Conservation (phyloP, 2,888 invertebrate genomes). For the Hanleya hanleyi region DNA sequence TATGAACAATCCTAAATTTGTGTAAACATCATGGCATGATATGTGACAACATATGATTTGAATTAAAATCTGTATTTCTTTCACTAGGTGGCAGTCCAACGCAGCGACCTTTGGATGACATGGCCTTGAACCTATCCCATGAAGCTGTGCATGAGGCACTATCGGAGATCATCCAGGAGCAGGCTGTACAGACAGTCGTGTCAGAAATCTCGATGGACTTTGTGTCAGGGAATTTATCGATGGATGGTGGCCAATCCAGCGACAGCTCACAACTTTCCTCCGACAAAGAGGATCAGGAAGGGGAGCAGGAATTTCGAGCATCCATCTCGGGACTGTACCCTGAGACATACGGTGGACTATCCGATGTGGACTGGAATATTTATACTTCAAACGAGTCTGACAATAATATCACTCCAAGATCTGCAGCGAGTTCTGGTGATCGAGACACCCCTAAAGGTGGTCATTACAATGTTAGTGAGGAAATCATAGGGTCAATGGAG, state of each 20-base stretch:
- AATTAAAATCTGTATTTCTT: not conserved
- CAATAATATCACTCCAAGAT: constrained; percentile 54
- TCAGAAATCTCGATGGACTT: constrained; percentile 63
- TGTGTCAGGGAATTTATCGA: constrained; percentile 51
- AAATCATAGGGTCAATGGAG: no score
- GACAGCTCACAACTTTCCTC: constrained; percentile 24
- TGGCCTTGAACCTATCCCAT: not conserved
- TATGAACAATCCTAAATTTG: no score
- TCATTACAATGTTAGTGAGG: no score
- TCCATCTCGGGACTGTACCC: constrained; percentile 56
- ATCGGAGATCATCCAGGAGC: not conserved
- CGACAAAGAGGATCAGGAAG: not conserved
- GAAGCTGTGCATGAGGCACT: not conserved
- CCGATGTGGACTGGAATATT: constrained; percentile 65
- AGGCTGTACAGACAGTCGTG: constrained; percentile 41
- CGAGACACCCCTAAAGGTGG: not conserved
- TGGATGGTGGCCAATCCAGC: constrained; percentile 15
- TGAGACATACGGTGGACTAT: constrained; percentile 58
- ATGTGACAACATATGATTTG: not conserved
- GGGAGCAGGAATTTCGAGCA: constrained; percentile 11
- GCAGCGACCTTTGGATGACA: not conserved
- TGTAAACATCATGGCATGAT: no score
- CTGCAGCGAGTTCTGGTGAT: not conserved
- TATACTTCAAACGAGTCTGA: constrained; percentile 61
- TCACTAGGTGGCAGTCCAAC: not conserved